Percentiles rank a stretch among this genome's conserved stretches.
Evolutionary conservation across 2,797 vertebrate species (phyloP).

Genomic region (Psittacula derbiana): DNA sequence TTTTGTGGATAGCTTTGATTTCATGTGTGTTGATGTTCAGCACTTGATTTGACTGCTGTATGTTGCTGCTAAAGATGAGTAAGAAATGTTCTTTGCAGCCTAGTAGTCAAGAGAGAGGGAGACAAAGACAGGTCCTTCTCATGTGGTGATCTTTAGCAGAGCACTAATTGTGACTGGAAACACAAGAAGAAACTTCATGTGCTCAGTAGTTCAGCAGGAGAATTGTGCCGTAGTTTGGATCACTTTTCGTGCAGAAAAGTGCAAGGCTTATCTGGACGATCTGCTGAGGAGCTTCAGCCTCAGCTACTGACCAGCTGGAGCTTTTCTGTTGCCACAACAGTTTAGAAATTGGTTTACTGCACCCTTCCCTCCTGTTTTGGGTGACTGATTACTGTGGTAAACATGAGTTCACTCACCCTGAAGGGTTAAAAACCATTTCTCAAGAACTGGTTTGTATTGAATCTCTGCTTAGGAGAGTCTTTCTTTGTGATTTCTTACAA

Average conservation of each 20-base stretch:
- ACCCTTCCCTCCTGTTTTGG: neutral
- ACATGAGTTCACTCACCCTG: neutral
- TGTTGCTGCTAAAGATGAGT: neutral
- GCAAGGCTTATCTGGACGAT: neutral
- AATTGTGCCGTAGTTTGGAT: neutral
- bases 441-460: neutral
- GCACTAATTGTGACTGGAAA: neutral
- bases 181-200: neutral
- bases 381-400: neutral
- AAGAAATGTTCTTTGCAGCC: neutral
- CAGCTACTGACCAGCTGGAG: neutral
- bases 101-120: neutral
- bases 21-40: neutral
- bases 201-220: neutral
- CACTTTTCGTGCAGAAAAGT: neutral
- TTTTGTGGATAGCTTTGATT: conserved; percentile 6
- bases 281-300: neutral
- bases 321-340: neutral
- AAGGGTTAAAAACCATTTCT: neutral
- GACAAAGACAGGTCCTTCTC: neutral
- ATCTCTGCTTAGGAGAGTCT: neutral
- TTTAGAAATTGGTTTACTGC: neutral
- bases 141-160: neutral
- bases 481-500: neutral
- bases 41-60: neutral